Evolutionary conservation across 2,888 invertebrate genomes (phyloP).

Genomic region (Calameuta filiformis): DNA sequence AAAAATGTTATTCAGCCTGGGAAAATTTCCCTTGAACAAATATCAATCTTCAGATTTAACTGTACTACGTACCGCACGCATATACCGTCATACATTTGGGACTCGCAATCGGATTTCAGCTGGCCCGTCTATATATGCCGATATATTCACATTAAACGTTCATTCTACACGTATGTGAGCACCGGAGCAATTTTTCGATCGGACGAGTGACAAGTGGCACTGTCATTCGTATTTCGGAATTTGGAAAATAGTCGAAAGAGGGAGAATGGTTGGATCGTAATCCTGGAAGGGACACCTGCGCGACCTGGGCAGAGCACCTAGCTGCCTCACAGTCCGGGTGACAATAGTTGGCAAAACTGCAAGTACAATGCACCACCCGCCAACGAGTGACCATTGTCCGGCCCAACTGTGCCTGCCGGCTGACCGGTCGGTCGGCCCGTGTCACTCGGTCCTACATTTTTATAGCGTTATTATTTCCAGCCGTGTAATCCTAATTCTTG

Average conservation of each 20-base stretch:
- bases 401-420: conserved; percentile 19
- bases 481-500: conserved; percentile 53
- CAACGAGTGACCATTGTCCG: conserved; percentile 54
- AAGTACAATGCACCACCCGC: conserved; percentile 55
- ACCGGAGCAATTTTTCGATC: too few relatives aligned
- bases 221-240: not conserved
- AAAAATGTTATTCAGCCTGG: too few relatives aligned
- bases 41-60: too few relatives aligned
- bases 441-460: conserved; percentile 41
- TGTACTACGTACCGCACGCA: too few relatives aligned
- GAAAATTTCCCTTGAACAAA: too few relatives aligned
- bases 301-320: not conserved
- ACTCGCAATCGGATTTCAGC: too few relatives aligned
- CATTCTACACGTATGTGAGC: too few relatives aligned
- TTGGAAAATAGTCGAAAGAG: not conserved
- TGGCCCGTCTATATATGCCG: too few relatives aligned
- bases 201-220: conserved; percentile 1
- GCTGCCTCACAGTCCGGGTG: not conserved
- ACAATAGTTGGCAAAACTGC: conserved; percentile 39
- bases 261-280: not conserved
- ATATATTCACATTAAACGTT: too few relatives aligned
- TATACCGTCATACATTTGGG: too few relatives aligned
- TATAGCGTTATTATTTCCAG: conserved; percentile 47
- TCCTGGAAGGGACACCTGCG: conserved; percentile 31
- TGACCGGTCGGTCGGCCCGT: conserved; percentile 30